Evolutionary conservation across 2,113 vertebrate species (phyloP), one percentile per base, ranked within the genome.

Genomic region (Narcine bancroftii): DNA sequence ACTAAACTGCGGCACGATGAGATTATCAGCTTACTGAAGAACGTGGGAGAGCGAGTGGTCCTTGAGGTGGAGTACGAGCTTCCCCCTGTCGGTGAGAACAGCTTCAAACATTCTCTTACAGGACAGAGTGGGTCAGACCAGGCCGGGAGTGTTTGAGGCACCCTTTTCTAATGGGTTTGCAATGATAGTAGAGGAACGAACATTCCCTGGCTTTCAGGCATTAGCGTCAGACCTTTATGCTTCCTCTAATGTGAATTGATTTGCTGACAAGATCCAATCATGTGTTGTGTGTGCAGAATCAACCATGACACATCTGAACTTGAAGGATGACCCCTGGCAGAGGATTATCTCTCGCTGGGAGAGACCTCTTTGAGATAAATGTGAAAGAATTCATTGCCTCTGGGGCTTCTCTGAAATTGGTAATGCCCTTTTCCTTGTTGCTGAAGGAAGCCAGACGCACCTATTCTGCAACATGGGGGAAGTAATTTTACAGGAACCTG

Each of bases 21-120:
- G 95, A 99, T 99, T 93, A 98, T 99, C 95, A 98, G 98, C 94
- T 95, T 99, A 92, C 95, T 99, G 95, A 99, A 98, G 94, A 99
- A 99, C 0, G 98, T 99, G 89, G 98, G 98, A 45, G 98, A 99
- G 94, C 96, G 97, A 63, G 98, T 99, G 92, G 97, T 99, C 94
- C 97, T 99, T 95, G 98, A 99, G 95, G 98, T 99, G 53, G 98
- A 99, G 94, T 99, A 99, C 6, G 98, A 98, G 93, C 97, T 99
- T 92, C 98, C 98, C 0, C 96, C 96, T n/a, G 97, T 96, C 0
- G 97, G 98, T 99, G 95, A 92, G 96, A 96, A 93, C 93, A 93
- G 93, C 39, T 4, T 53, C 26, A n/a, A 92, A 0, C 0, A 0
- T 63, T 92, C 89, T 5, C 81, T 92, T 71, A 42, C 42, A 33